phyloP scores from a whole-genome alignment of 2,113 vertebrate genomes.

The Perca flavescens region DNA sequence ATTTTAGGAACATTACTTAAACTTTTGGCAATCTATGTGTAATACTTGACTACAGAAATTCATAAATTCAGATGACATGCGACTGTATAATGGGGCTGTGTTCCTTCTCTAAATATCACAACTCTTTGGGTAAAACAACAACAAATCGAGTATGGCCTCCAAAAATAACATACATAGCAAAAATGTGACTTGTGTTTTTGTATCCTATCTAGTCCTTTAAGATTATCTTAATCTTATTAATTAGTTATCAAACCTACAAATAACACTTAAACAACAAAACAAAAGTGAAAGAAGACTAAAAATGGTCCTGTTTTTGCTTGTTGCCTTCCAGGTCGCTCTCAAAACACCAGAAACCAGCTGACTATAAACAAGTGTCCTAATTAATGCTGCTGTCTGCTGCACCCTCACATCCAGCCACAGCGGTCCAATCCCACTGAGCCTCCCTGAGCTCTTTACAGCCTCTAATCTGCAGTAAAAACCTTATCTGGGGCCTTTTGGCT shows the following conservation, averaged over 20 bases:
- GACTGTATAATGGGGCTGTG: not conserved
- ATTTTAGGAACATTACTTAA: conserved; percentile 2
- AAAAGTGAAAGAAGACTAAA: not conserved
- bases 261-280: not conserved
- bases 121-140: not conserved
- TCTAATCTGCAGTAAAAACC: conserved; percentile 33
- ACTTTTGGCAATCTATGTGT: not conserved
- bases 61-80: not conserved
- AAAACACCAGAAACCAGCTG: not conserved
- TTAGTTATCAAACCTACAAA: not conserved
- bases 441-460: conserved; percentile 45
- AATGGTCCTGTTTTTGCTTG: not conserved
- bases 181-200: not conserved
- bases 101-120: too few species aligned
- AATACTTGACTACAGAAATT: not conserved
- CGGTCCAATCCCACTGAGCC: conserved; percentile 20
- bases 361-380: conserved; percentile 16
- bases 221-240: not conserved
- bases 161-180: not conserved
- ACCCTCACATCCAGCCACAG: not conserved
- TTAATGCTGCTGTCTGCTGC: conserved; percentile 1
- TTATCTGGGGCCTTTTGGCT: conserved; percentile 33
- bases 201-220: not conserved
- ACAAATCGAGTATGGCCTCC: not conserved
- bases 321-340: not conserved